phyloP scores from a whole-genome alignment of 2,888 invertebrate genomes.

The Drosophila aldrichi region DNA sequence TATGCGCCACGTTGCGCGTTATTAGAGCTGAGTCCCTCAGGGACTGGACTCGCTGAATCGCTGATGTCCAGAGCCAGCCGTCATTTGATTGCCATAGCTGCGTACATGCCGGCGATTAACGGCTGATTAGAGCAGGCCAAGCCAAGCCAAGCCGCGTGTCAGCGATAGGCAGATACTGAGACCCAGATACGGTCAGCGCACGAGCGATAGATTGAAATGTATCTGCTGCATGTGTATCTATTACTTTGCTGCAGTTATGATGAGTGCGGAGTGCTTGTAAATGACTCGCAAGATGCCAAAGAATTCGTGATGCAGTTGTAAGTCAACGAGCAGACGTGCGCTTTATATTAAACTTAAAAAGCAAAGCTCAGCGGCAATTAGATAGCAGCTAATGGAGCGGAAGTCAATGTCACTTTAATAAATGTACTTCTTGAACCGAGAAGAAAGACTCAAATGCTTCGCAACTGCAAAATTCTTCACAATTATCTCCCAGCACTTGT shows the following conservation, averaged over 20 bases:
- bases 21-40: constrained; percentile 61
- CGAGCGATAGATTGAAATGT: constrained; percentile 65
- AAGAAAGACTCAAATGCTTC: neutral
- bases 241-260: constrained; percentile 31
- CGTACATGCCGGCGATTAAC: constrained; percentile 68
- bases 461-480: neutral
- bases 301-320: constrained; percentile 26
- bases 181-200: constrained; percentile 43
- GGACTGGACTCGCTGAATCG: constrained; percentile 26
- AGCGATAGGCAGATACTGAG: constrained; percentile 44
- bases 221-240: constrained; percentile 56
- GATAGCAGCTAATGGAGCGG: constrained; percentile 18
- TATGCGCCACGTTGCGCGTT: constrained; percentile 70
- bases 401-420: neutral
- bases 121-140: constrained; percentile 64
- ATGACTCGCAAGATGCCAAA: constrained; percentile 30
- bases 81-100: constrained; percentile 55
- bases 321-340: constrained; percentile 25
- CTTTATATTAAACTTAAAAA: neutral
- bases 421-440: neutral
- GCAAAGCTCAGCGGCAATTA: constrained; percentile 26
- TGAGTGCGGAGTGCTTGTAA: constrained; percentile 15
- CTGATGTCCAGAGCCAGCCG: constrained; percentile 49
- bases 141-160: neutral
- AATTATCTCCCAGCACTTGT: neutral